Conservation (phyloP, 2,888 invertebrate species). For the Physocephala rufipes region DNA sequence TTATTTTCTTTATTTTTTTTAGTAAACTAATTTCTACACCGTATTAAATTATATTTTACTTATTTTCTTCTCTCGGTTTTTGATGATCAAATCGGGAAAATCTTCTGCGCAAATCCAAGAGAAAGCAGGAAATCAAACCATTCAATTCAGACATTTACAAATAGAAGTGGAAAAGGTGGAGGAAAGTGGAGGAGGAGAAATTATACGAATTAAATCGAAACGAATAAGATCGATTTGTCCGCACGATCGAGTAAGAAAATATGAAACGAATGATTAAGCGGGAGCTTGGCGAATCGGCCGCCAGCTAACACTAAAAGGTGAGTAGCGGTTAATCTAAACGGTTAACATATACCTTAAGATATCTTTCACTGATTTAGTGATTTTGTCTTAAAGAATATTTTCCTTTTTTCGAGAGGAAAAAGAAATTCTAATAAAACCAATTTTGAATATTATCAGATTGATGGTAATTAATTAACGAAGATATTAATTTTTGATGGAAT, state of each 20-base stretch:
- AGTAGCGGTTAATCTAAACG: neutral
- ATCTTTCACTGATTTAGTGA: constrained; percentile 7
- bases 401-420: too few relatives aligned
- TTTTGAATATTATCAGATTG: too few relatives aligned
- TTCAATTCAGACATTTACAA: constrained; percentile 9
- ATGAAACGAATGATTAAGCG: too few relatives aligned
- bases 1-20: constrained; percentile 3
- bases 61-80: neutral
- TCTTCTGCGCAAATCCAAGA: constrained; percentile 12
- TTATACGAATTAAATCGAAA: neutral
- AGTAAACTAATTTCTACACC: neutral
- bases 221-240: too few relatives aligned
- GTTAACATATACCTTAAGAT: neutral
- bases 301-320: too few relatives aligned
- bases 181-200: neutral
- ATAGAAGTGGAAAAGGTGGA: neutral
- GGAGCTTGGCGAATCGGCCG: too few relatives aligned
- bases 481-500: too few relatives aligned
- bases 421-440: too few relatives aligned
- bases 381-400: too few relatives aligned
- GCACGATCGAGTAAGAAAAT: too few relatives aligned
- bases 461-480: too few relatives aligned
- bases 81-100: constrained; percentile 14
- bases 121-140: constrained; percentile 32
- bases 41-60: neutral